Conservation (phyloP, 2,888 invertebrate genomes). For the Agriotes lineatus region DNA sequence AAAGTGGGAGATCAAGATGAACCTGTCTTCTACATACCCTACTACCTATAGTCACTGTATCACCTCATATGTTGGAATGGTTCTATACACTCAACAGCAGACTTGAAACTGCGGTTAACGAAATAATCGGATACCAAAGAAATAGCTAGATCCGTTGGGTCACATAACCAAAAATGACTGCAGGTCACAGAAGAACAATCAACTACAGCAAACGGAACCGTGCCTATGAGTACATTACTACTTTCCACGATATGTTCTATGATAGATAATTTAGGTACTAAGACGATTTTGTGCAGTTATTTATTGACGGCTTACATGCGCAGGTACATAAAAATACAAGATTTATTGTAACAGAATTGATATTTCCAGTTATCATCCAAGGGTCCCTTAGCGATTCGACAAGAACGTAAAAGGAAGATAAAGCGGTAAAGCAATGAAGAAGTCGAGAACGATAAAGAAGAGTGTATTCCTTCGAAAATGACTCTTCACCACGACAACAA, state of each 20-base stretch:
- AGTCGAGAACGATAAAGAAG: constrained; percentile 68
- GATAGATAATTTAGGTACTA: constrained; percentile 74
- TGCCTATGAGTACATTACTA: constrained; percentile 73
- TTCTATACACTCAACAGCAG: constrained; percentile 86
- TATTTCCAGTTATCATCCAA: constrained; percentile 78
- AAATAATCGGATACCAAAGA: constrained; percentile 70
- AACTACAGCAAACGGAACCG: constrained; percentile 55
- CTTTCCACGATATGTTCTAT: constrained; percentile 74
- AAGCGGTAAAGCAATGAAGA: constrained; percentile 68
- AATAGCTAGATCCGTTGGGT: constrained; percentile 66
- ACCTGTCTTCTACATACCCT: constrained; percentile 76
- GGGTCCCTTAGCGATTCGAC: constrained; percentile 76
- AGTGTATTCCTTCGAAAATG: constrained; percentile 81
- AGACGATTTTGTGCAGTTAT: constrained; percentile 76
- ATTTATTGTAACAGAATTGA: constrained; percentile 58
- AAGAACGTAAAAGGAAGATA: constrained; percentile 64
- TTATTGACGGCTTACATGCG: constrained; percentile 76
- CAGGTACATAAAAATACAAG: constrained; percentile 74
- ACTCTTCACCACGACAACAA: constrained; percentile 72
- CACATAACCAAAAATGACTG: constrained; percentile 48
- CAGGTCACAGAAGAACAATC: constrained; percentile 50
- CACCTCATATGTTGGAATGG: constrained; percentile 88
- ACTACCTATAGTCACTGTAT: constrained; percentile 94
- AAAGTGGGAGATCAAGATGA: constrained; percentile 59
- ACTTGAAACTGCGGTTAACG: constrained; percentile 87